phyloP scores from a whole-genome alignment of 2,888 invertebrate species.

The Alentia gelatinosa region DNA sequence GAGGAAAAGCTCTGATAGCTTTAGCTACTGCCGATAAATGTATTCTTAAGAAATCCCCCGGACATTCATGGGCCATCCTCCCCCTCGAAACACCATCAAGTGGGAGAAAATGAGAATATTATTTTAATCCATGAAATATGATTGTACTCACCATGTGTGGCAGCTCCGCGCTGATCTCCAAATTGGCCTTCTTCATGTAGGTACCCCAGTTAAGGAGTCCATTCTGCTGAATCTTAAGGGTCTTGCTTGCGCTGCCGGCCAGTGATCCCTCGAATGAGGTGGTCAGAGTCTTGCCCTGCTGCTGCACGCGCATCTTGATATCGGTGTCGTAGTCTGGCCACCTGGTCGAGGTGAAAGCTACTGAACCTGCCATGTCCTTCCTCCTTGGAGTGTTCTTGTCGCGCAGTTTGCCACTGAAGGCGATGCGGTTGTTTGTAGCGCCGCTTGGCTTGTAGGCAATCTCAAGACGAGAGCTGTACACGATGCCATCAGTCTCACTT shows the following conservation, averaged over 20 bases:
- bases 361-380: slow-evolving; percentile 44
- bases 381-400: slow-evolving; percentile 51
- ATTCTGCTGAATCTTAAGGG: slow-evolving; percentile 21
- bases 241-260: neutral
- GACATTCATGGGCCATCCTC: too few relatives aligned
- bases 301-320: neutral
- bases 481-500: neutral
- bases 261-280: neutral
- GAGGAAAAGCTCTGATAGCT: too few relatives aligned
- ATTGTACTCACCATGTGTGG: slow-evolving; percentile 21
- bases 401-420: slow-evolving; percentile 55
- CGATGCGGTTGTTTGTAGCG: slow-evolving; percentile 54
- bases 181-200: slow-evolving; percentile 21
- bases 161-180: neutral
- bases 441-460: slow-evolving; percentile 57
- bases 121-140: neutral
- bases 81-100: too few relatives aligned
- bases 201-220: neutral
- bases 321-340: slow-evolving; percentile 56
- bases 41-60: too few relatives aligned
- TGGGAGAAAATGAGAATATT: too few relatives aligned
- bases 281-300: neutral
- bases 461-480: slow-evolving; percentile 54
- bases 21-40: too few relatives aligned
- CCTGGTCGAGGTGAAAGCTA: slow-evolving; percentile 52